These are phyloP conservation scores for Hydrozoanthus gracilis DNA, from an alignment of 92 coral and sea anemone genomes.

Conservation along the genomic window DNA sequence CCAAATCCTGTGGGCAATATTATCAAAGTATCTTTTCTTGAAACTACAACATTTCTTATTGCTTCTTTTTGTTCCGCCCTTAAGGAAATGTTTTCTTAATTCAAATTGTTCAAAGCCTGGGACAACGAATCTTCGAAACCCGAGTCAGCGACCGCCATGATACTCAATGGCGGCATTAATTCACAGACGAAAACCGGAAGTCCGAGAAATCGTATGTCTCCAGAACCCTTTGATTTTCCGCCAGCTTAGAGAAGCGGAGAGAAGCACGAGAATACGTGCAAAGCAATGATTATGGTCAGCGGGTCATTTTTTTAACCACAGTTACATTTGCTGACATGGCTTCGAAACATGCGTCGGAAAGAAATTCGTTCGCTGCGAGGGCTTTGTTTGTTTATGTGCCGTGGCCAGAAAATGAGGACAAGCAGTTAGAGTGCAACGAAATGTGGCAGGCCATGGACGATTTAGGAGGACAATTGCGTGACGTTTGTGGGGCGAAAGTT, in stretches of 20 bases:
- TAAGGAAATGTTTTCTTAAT: background rate
- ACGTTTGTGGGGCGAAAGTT: background rate
- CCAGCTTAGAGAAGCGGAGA: too few relatives aligned
- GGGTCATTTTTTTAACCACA: too few relatives aligned
- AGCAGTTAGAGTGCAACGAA: background rate
- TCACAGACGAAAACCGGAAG: too few relatives aligned
- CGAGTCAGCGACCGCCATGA: background rate
- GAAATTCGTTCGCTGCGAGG: too few relatives aligned
- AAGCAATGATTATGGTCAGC: too few relatives aligned
- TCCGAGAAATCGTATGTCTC: background rate
- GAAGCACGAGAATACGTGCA: too few relatives aligned
- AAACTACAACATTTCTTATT: background rate
- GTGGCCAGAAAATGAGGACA: background rate
- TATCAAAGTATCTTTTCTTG: background rate
- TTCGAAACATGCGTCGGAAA: too few relatives aligned
- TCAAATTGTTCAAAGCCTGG: background rate
- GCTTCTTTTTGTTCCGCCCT: too few relatives aligned
- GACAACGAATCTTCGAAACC: background rate
- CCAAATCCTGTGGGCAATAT: too few relatives aligned
- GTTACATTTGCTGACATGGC: too few relatives aligned
- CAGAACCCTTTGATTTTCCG: background rate
- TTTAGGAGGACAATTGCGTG: background rate
- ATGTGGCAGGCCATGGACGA: background rate
- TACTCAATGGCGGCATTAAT: too few relatives aligned
- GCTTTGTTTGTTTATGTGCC: background rate